Conservation (phyloP, 2,113 vertebrate species). For the Dissostichus mawsoni region DNA sequence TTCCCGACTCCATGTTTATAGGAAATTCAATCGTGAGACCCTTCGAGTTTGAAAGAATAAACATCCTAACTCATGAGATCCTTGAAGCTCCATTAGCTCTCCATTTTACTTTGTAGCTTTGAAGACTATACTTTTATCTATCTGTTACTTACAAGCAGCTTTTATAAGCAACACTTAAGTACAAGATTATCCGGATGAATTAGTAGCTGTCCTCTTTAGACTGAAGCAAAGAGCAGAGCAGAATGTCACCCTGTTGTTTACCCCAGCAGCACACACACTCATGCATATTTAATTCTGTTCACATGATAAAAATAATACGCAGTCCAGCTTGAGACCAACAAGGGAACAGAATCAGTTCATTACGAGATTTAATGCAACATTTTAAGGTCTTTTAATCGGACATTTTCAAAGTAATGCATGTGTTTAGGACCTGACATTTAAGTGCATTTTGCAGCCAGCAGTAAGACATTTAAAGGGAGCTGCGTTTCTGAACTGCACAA, state of each 20-base stretch:
- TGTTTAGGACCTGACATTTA: neutral
- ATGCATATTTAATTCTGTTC: neutral
- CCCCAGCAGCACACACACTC: constrained; percentile 11
- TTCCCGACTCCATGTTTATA: constrained; percentile 33
- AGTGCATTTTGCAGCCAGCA: constrained; percentile 26
- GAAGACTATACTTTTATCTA: constrained; percentile 23
- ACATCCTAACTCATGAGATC: constrained; percentile 23
- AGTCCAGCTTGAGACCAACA: neutral
- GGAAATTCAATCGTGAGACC: constrained; percentile 29
- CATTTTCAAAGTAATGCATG: neutral
- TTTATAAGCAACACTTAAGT: constrained; percentile 9
- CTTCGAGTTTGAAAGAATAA: constrained; percentile 11
- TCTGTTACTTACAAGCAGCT: neutral
- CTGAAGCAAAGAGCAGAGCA: constrained; percentile 8
- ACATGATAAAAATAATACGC: neutral
- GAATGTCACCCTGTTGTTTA: constrained; percentile 48
- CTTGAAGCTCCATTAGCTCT: constrained; percentile 45
- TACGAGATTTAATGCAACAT: neutral
- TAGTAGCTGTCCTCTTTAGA: constrained; percentile 7
- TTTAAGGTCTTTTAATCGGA: neutral
- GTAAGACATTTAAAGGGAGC: constrained; percentile 7
- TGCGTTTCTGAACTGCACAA: constrained; percentile 14
- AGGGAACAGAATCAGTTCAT: neutral
- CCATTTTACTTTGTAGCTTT: constrained; percentile 24
- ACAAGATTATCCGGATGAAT: constrained; percentile 17